Evolutionary conservation across 2,888 invertebrate genomes (phyloP), one percentile per base, ranked within the genome.

Genomic region (Leucophora obtusa): DNA sequence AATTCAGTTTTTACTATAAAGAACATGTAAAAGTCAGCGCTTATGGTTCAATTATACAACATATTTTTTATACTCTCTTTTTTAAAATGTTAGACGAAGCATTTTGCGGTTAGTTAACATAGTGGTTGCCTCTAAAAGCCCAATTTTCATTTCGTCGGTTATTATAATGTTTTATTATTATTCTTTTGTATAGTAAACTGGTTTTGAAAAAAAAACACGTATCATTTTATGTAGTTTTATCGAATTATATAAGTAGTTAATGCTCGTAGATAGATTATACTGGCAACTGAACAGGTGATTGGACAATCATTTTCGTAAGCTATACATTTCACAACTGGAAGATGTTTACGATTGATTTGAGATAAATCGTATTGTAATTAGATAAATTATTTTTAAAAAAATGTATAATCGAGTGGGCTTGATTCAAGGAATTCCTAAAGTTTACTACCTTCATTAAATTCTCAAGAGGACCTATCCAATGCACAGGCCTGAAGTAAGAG

Each of bases 31-130:
- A 69, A 56, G 53, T 35, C 58, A 74, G 68, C 43, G 43, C 74
- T 79, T 74, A 74, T 58, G 68, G 74, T 58, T 69, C 79, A 79
- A 74, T 79, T 79, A 79, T 63, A 47, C 59, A 63, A 60, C 50
- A 74, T 28, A 28, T 28, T 28, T 28, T 28, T 28, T 28, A 6
- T 28, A 6, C 7, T 28, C 28, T 79, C 69, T 35, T 11, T 18
- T n/a, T 56, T 56, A 47, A 47, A 47, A 47, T 47, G n/a, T 47
- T 47, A 47, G 43, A 47, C 6, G 43, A 47, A 47, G n/a, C n/a
- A 47, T 47, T 47, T 47, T 47, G 43, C 43, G 43, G 43, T 47
- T 47, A n/a, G 43, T n/a, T 47, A 47, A 47, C 43, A 6, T 47
- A 7, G 43, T 47, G 14, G 2, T n/a, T 47, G 43, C 4, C n/a